Conservation (phyloP, 1,140 invertebrate genomes). For the Oppia nitens region DNA sequence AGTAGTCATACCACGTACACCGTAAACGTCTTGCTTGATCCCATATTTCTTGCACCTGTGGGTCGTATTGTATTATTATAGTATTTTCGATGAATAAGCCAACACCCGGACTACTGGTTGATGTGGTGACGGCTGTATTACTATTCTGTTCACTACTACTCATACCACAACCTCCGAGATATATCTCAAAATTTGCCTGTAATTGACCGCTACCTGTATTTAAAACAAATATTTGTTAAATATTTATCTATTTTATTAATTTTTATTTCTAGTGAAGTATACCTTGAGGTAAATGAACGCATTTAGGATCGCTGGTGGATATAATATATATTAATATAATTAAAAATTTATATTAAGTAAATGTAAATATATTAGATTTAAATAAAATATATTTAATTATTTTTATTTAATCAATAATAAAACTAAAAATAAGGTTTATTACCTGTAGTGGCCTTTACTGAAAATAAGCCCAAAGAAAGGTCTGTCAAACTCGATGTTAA, state of each 20-base stretch:
- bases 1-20: conserved; percentile 88
- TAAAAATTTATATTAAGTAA: neutral
- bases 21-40: conserved; percentile 58
- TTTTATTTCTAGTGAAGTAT: too few relatives aligned
- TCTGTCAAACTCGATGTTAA: conserved; percentile 81
- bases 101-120: neutral
- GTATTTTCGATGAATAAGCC: conserved; percentile 82
- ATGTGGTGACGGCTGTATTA: neutral
- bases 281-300: conserved; percentile 64
- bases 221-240: neutral
- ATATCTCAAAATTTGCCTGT: conserved; percentile 78
- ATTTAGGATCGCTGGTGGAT: conserved; percentile 73
- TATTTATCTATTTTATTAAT: neutral
- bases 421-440: neutral
- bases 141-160: conserved; percentile 15
- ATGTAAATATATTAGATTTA: neutral
- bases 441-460: conserved; percentile 65
- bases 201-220: conserved; percentile 55
- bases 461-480: conserved; percentile 93
- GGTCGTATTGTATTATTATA: conserved; percentile 85
- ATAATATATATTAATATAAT: neutral
- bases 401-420: neutral
- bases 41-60: conserved; percentile 73
- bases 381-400: neutral
- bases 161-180: conserved; percentile 42